Base-by-base conservation (phyloP, 2,797 vertebrate genomes). In the Bradypus variegatus region DNA sequence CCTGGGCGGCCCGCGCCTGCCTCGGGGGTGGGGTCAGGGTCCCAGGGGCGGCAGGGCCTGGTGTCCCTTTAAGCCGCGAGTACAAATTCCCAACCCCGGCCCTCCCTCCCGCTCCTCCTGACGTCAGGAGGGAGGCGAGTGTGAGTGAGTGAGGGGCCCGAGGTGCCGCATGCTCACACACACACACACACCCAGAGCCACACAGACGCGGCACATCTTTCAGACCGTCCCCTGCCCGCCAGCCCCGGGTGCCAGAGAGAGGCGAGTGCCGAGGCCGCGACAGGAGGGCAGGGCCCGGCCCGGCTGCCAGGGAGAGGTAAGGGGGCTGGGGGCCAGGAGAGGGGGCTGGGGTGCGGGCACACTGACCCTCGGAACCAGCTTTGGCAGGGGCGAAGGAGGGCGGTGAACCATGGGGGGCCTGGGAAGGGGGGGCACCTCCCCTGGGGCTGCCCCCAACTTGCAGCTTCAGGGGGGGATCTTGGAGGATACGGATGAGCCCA, bases 61-160 rank as follows among this genome's bases (percentile, higher is more conserved):
- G 45, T 48, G 92, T 86, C 96, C 92, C 96, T 97, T 97, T 97
- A 97, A 97, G 95, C 92, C 58, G 69, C 58, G 96, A 95, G 93
- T 94, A 88, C 94, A 95, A 96, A 95, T 95, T 95, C 89, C 90
- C 96, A 60, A 5, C 80, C 90, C 89, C 58, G 96, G 69, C 96
- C 96, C 97, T 95, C 97, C 97, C 97, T 94, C 96, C 96, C 82
- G 95, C 86, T 89, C 91, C 3, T 73, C 95, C 95, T 97, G 97
- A 97, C 97, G 97, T 98, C 97, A 97, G 96, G 96, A 70, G 91
- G 96, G 95, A 95, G 96, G 97, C 96, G 96, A 96, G 97, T 92
- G 87, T 87, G 93, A 88, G 94, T 96, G 96, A 95, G 95, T 88
- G 96, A 73, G 93, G 93, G 95, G 95, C 96, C 95, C 12, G 45